Evolutionary conservation across 2,113 vertebrate species (phyloP), one percentile per base, ranked within the genome.

Genomic region (Typhlomys cinereus): DNA sequence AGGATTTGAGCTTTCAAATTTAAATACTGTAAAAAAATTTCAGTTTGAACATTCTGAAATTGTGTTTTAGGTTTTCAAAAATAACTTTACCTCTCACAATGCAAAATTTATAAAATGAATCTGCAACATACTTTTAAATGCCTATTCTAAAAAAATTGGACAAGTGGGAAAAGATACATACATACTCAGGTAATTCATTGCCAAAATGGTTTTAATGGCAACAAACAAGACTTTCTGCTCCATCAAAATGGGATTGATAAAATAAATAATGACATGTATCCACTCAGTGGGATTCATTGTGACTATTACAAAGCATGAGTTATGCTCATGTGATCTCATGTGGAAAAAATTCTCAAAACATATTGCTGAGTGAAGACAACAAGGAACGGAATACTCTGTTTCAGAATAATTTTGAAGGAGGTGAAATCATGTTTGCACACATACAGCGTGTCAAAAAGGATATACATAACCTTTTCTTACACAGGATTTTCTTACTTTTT

Each of bases 351-450:
- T 6, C 14, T 66, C 34, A 66, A 54, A n/a, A 31, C 61, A 21
- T 12, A 61, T n/a, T 75, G 21, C 52, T 25, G 3, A 76, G 18
- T 44, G 34, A 61, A 71, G 41, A 71, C 52, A 76, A 71, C 34
- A 90, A 64, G 52, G 17, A 89, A 39, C 14, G 70, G 39, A 92
- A 84, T 66, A 75, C 12, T 73, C 31, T 79, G 64, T 14, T 54
- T 90, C 31, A 62, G 83, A 95, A 52, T 69, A 74, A 81, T 88
- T 88, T 69, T 52, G 36, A 52, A 52, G 21, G 64, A 46, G 46
- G 64, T 69, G 39, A 62, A 92, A 66, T 46, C 14, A 20, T 62
- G 83, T 62, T 80, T 91, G 15, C 7, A 46, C 50, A 44, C 50
- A 4, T 34, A 69, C 81, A 81, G 81, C 73, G 52, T 86, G 23